Evolutionary conservation across 2,797 vertebrate species (phyloP).

Genomic region (Rhinatrema bivittatum): DNA sequence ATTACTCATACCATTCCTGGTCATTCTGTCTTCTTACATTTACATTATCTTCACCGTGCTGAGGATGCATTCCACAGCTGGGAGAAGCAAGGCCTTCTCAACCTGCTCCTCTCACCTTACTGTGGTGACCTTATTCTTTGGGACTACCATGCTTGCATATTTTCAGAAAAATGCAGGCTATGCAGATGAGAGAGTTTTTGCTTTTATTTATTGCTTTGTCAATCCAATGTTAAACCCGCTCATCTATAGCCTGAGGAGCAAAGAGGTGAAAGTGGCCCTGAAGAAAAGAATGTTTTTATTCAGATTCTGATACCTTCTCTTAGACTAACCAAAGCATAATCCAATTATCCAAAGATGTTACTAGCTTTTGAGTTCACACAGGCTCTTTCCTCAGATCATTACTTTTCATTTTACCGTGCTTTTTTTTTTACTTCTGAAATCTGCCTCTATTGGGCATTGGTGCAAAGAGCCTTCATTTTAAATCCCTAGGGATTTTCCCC

Average conservation of each 20-base stretch:
- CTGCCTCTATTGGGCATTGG: no score
- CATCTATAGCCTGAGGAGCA: conserved; percentile 8
- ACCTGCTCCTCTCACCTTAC: conserved; percentile 3
- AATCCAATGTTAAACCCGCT: conserved; percentile 8
- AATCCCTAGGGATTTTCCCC: no score
- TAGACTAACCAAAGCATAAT: no score
- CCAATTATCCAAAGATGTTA: no score
- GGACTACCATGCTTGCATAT: conserved; percentile 8
- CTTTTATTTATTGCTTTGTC: conserved; percentile 2
- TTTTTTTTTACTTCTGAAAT: no score
- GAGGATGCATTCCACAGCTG: conserved; percentile 3
- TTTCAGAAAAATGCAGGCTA: background rate
- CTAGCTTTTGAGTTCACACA: no score
- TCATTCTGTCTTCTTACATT: background rate
- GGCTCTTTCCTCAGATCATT: no score
- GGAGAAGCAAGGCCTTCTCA: conserved; percentile 1
- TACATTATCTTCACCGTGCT: background rate
- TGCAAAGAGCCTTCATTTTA: no score
- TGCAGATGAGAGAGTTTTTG: background rate
- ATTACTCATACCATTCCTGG: no score
- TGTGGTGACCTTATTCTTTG: conserved; percentile 6
- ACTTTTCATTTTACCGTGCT: no score
- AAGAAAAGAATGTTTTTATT: no score
- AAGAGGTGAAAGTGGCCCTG: background rate
- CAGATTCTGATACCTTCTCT: no score